A percentile compares a stretch with the other conserved stretches of the same genome.
These are phyloP conservation scores for Mionectes macconnelli DNA, from an alignment of 2,113 vertebrate genomes.

Conservation along the genomic window DNA sequence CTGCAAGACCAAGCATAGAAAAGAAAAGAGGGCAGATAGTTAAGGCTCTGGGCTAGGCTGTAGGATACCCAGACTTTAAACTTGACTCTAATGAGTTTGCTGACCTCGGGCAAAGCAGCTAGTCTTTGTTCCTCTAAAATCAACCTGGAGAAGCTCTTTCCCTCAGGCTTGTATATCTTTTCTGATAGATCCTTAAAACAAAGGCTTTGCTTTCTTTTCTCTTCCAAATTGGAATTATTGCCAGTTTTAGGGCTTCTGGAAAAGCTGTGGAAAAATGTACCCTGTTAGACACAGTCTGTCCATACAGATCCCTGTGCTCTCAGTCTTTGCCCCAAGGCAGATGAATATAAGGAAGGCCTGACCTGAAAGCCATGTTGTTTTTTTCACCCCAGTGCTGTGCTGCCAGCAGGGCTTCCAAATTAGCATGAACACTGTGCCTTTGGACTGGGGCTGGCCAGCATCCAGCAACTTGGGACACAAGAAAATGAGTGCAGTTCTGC, in stretches of 20 bases:
- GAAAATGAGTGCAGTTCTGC: not conserved
- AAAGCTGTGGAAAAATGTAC: not conserved
- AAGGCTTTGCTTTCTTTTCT: not conserved
- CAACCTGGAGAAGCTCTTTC: not conserved
- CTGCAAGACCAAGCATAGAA: not conserved
- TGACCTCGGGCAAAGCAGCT: not conserved
- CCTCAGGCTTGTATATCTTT: not conserved
- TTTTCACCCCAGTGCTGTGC: not conserved
- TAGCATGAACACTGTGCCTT: fast-evolving
- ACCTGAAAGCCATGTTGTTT: not conserved
- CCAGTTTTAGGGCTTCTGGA: not conserved
- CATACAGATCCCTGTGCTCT: not conserved
- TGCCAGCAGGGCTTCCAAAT: not conserved
- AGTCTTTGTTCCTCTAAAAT: not conserved
- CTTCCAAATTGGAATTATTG: not conserved
- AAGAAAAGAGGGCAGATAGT: not conserved
- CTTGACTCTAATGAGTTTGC: not conserved
- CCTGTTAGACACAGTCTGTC: not conserved
- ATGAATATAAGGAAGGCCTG: not conserved
- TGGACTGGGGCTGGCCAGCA: not conserved
- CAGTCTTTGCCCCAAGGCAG: not conserved
- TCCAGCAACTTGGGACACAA: not conserved
- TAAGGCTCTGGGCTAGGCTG: not conserved
- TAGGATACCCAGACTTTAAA: not conserved
- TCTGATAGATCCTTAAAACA: not conserved